Evolutionary conservation across 2,113 vertebrate genomes (phyloP), one percentile per base, ranked within the genome.

Genomic region (Merops nubicus): DNA sequence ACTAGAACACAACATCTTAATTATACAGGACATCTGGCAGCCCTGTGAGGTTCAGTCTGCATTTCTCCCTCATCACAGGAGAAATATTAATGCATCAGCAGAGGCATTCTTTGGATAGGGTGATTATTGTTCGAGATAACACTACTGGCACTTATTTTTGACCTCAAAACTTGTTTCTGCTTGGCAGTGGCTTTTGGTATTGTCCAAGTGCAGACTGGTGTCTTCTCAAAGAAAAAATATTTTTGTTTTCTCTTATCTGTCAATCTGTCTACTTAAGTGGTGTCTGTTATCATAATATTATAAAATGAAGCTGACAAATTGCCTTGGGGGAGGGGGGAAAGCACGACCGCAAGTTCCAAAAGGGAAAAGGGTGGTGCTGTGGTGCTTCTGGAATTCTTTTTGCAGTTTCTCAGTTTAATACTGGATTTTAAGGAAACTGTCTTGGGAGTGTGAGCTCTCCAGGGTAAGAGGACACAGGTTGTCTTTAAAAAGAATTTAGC

Each of bases 181-280:
- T 83, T 96, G 92, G 63, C 92, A 89, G 34, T 12, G 76, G 22
- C 78, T 91, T 88, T 92, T 1, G 3, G 33, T 91, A 81, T 95
- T 93, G 91, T 94, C 54, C 50, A 51, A 95, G 12, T 31, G 28
- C 60, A 88, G 85, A 90, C 88, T 94, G 34, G 34, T 96, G 79
- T 92, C 92, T 92, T 94, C 91, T 80, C 50, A 77, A 93, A 93
- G 54, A 48, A 74, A 88, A 95, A 95, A 95, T 88, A 74, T 95
- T 97, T 96, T 94, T 89, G 34, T 89, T 95, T 93, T 88, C 50
- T 90, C 43, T 67, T 88, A 62, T 89, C 91, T 86, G 72, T 86
- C 83, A 92, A 51, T 94, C 85, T 91, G 38, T 74, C 56, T 76
- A 59, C 31, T 90, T 88, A 73, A 92, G 68, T 62, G 54, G 33